Evolutionary conservation across 2,888 invertebrate genomes (phyloP).

Genomic region (Oligia strigilis): DNA sequence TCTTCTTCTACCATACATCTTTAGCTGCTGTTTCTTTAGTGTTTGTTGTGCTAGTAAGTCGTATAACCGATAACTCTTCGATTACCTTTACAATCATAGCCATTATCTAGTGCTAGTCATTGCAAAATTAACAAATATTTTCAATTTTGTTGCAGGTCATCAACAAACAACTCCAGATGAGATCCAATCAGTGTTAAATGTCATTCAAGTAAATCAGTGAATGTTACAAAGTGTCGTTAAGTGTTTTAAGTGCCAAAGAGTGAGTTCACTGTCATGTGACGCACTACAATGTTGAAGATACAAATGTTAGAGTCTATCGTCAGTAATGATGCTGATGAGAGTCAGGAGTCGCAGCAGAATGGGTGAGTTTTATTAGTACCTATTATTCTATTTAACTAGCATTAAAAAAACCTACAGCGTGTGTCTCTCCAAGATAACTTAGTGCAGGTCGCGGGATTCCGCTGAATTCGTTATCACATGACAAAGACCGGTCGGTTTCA

Average conservation of each 20-base stretch:
- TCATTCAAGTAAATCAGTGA: slow-evolving; percentile 39
- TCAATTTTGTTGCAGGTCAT: slow-evolving; percentile 73
- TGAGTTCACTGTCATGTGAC: slow-evolving; percentile 84
- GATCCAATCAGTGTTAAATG: slow-evolving; percentile 33
- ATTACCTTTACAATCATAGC: neutral
- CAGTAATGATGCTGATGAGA: slow-evolving; percentile 91
- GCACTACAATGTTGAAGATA: slow-evolving; percentile 92
- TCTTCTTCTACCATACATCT: neutral
- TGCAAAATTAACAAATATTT: neutral
- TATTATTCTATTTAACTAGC: no score
- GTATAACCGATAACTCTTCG: neutral
- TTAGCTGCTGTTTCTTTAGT: neutral
- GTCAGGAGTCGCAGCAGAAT: slow-evolving; percentile 83
- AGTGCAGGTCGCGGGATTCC: neutral
- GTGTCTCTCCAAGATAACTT: neutral
- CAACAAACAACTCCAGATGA: slow-evolving; percentile 54
- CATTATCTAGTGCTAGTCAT: neutral
- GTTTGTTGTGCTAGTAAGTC: no score
- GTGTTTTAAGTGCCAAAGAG: slow-evolving; percentile 66
- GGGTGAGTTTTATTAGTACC: slow-evolving; percentile 77
- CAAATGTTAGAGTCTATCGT: slow-evolving; percentile 94
- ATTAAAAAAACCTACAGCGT: neutral
- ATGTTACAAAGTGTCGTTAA: slow-evolving; percentile 56
- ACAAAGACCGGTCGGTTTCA: neutral
- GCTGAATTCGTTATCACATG: neutral